Percentiles rank a stretch among this genome's conserved stretches.
Conservation (phyloP, 2,797 vertebrate genomes). For the Spea hammondii region DNA sequence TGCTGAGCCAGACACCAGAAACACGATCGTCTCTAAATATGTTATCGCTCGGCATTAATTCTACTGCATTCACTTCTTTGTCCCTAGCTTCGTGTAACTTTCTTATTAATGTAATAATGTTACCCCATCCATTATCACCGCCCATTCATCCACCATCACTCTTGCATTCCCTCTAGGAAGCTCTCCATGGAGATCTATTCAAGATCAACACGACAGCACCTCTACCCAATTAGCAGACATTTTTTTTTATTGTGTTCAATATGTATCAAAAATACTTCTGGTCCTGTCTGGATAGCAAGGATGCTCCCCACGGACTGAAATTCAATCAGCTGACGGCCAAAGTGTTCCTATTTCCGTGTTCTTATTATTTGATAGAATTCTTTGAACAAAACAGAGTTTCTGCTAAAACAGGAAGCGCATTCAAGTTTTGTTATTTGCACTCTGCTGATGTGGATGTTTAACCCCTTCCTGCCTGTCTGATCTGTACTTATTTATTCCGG, state of each 20-base stretch:
- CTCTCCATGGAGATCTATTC: conserved; percentile 3
- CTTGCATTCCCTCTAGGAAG: neutral
- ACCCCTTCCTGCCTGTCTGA: conserved; percentile 2
- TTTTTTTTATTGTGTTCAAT: neutral
- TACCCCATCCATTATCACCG: neutral
- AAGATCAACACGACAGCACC: neutral
- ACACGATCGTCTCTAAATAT: too few species aligned
- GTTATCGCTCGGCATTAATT: too few species aligned
- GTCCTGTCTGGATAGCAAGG: neutral
- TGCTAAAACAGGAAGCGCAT: conserved; percentile 22
- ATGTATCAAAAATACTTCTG: neutral
- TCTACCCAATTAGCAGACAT: neutral
- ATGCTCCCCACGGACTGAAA: neutral
- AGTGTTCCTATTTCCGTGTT: neutral
- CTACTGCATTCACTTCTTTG: neutral
- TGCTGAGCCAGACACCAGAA: too few species aligned
- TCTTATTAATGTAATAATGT: neutral
- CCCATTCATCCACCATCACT: neutral
- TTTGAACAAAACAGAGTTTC: conserved; percentile 6
- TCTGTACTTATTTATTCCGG: too few species aligned
- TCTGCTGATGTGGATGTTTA: conserved; percentile 28
- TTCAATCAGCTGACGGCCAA: neutral
- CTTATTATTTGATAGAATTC: conserved; percentile 12
- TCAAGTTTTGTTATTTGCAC: conserved; percentile 29
- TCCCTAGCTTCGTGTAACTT: neutral